Base-by-base conservation (phyloP, 2,113 vertebrate species). In the Xiphias gladius region DNA sequence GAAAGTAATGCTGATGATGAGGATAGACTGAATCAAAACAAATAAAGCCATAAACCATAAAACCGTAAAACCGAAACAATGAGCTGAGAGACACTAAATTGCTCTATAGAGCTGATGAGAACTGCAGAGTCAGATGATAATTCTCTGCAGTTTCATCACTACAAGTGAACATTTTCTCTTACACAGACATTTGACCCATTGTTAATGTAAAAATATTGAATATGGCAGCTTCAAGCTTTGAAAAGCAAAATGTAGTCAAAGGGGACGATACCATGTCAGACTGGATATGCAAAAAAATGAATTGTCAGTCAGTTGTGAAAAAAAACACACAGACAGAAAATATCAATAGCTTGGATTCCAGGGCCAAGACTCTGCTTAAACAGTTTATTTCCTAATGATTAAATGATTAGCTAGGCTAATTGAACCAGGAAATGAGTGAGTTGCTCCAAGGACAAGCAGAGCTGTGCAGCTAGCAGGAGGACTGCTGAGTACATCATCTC, bases 301-400 rank as follows among this genome's bases (percentile, higher is more conserved):
- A 63, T 41, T 28, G 50, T 48, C 61, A 72, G 24, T 54, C 55
- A 20, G 14, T 55, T n/a, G 55, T 66, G 10, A 7, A 39, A 67
- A 67, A 43, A 76, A 24, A 65, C 71, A 65, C 48, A 59, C 41
- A 76, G 71, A 37, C 13, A 28, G 43, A 59, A 86, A 70, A 82
- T 79, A 85, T 87, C 84, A 81, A 76, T 79, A 68, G 17, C n/a
- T 70, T 35, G 20, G 39, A 89, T 86, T 89, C 54, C 37, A 73
- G 73, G 78, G 80, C 84, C 87, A 76, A 71, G 73, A 54, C 80
- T 76, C 43, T 59, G 81, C 64, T 82, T 74, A 76, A 87, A 83
- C 87, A 59, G 72, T 88, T 91, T 86, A 85, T 91, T 93, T 87
- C 79, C 83, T 90, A 92, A 92, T 78, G 89, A 93, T 89, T 90